These are phyloP conservation scores for Axis porcinus DNA, from an alignment of 2,113 vertebrate species.

Conservation along the genomic window DNA sequence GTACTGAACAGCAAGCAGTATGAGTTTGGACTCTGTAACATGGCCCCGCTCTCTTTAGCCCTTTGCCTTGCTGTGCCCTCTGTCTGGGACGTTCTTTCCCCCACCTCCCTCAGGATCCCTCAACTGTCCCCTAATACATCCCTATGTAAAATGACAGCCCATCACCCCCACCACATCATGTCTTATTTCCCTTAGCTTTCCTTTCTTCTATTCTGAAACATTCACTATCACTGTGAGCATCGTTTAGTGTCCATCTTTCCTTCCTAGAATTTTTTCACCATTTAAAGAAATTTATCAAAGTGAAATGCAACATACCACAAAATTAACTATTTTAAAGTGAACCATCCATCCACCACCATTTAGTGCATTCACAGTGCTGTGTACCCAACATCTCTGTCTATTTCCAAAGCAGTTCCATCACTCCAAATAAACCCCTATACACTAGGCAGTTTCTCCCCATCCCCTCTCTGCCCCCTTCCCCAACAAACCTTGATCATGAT, in stretches of 20 bases:
- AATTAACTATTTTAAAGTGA: not conserved
- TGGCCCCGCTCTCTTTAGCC: accelerated
- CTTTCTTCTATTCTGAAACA: not conserved
- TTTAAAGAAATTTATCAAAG: not conserved
- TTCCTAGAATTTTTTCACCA: not conserved
- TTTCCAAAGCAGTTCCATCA: not conserved
- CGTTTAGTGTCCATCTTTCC: not conserved
- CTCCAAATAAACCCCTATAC: not conserved
- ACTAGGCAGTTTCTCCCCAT: not conserved
- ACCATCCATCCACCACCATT: not conserved
- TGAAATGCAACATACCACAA: not conserved
- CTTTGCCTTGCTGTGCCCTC: not conserved
- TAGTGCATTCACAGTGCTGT: not conserved
- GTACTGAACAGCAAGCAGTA: not conserved
- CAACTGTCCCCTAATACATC: not conserved
- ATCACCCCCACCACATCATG: not conserved
- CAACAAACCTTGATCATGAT: not conserved
- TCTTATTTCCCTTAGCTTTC: no score
- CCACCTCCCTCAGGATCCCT: not conserved
- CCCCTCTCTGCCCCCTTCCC: accelerated
- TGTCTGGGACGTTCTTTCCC: not conserved
- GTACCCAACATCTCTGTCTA: not conserved
- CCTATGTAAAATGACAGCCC: not conserved
- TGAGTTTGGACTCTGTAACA: not conserved
- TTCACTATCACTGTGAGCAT: not conserved